Conservation (phyloP, 2,888 invertebrate species). For the Rapana venosa region DNA sequence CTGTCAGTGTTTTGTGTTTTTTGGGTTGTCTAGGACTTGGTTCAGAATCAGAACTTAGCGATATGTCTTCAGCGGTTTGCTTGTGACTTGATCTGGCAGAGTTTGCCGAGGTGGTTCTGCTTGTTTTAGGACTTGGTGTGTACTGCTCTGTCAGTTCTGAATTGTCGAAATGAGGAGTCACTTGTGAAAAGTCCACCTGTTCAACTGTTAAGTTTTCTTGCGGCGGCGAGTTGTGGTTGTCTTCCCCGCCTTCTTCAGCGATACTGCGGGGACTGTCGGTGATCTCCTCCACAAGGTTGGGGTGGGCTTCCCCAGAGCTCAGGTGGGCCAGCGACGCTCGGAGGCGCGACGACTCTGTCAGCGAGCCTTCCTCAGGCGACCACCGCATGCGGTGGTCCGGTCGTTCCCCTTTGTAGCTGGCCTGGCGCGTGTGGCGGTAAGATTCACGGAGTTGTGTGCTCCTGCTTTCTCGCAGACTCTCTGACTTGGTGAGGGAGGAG, state of each 20-base stretch:
- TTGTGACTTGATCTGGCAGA: neutral
- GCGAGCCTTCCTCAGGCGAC: constrained; percentile 3
- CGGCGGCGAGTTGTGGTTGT: neutral
- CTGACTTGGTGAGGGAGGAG: constrained; percentile 36
- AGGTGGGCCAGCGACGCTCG: neutral
- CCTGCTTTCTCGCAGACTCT: constrained; percentile 39
- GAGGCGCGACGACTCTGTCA: neutral
- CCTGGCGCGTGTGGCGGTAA: constrained; percentile 11
- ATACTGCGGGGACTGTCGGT: constrained; percentile 29
- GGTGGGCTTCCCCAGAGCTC: constrained; percentile 14
- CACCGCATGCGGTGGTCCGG: constrained; percentile 27
- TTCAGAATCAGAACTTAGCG: neutral
- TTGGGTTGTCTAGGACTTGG: neutral
- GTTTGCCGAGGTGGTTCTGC: neutral
- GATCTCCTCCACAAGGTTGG: constrained; percentile 28
- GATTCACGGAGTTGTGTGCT: neutral
- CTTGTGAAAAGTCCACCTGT: constrained; percentile 58
- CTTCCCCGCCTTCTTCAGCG: constrained; percentile 21
- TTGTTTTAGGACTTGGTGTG: constrained; percentile 2
- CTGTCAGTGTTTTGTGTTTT: too few species aligned
- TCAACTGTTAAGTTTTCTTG: constrained; percentile 58
- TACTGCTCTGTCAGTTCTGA: constrained; percentile 40
- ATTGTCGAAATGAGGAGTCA: constrained; percentile 56
- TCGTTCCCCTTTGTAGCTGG: constrained; percentile 37
- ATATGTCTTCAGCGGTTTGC: neutral